These are phyloP conservation scores for Enteromius thamalakanensis DNA, from an alignment of 2,797 vertebrate genomes.

Conservation along the genomic window DNA sequence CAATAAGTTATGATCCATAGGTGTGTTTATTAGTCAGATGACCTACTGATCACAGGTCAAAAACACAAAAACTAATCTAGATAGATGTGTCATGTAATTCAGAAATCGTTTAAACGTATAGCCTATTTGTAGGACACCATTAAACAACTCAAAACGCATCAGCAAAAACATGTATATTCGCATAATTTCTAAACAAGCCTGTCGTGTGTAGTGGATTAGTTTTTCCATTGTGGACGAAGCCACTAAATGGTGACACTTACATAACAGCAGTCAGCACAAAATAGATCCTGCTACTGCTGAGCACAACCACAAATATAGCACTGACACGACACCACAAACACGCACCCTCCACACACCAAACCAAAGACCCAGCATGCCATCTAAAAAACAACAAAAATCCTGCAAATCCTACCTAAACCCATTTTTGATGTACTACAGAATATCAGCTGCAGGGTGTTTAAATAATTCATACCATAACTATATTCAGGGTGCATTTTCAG, in stretches of 20 bases:
- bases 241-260: constrained; percentile 60
- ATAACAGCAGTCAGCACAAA: constrained; percentile 60
- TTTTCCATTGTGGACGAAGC: constrained; percentile 53
- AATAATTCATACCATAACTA: not conserved
- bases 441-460: not conserved
- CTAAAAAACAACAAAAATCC: too few relatives aligned
- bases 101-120: not conserved
- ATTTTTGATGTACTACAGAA: too few relatives aligned
- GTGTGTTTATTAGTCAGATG: not conserved
- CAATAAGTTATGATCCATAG: not conserved
- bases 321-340: constrained; percentile 5
- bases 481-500: not conserved
- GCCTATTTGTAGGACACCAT: not conserved
- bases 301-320: constrained; percentile 24
- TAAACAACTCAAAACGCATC: not conserved
- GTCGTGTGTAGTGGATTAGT: constrained; percentile 48
- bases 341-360: not conserved
- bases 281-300: constrained; percentile 36
- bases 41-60: not conserved
- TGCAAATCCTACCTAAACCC: not conserved
- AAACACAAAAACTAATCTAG: not conserved
- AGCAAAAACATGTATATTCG: not conserved
- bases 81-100: not conserved
- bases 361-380: not conserved
- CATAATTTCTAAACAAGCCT: not conserved